Percentiles rank a stretch among this genome's conserved stretches.
These are phyloP conservation scores for Felis chaus DNA, from an alignment of 2,113 vertebrate genomes.

Conservation along the genomic window DNA sequence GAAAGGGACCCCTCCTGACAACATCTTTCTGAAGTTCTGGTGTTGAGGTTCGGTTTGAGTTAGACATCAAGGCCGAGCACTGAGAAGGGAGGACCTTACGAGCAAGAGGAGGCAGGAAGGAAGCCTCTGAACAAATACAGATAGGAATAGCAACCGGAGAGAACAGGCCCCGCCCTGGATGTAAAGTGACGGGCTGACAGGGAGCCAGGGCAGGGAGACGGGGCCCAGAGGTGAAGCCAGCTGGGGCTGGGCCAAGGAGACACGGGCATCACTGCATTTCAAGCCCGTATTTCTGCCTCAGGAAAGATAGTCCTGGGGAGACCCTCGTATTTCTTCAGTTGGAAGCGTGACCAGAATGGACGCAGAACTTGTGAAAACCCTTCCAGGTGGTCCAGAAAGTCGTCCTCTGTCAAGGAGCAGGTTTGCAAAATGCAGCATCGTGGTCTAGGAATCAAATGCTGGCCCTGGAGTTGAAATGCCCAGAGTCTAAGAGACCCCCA, in stretches of 20 bases:
- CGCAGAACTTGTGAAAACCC: not conserved
- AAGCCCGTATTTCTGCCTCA: not conserved
- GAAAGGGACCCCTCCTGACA: not conserved
- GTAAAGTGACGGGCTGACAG: not conserved
- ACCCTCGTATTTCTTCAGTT: not conserved
- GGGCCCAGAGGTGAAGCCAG: too few species aligned
- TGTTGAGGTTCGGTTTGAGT: not conserved
- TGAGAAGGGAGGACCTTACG: constrained; percentile 23
- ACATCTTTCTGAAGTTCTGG: not conserved
- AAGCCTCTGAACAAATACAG: constrained; percentile 62
- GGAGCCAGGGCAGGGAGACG: not conserved
- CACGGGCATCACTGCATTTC: accelerated
- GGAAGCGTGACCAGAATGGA: not conserved
- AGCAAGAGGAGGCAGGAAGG: constrained; percentile 62
- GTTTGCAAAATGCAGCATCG: not conserved
- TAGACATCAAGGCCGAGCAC: constrained; percentile 3
- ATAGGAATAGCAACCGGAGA: not conserved
- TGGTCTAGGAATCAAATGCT: not conserved
- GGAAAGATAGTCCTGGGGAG: not conserved
- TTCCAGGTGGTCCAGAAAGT: not conserved
- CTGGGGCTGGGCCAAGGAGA: not conserved
- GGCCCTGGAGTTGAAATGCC: too few species aligned
- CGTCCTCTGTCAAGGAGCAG: not conserved
- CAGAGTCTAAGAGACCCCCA: too few species aligned
- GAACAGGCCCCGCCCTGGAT: constrained; percentile 1